Evolutionary conservation across 30 jellyfish, hydroid and myxozoan genomes (phyloP), one percentile per base, ranked within the genome.

Genomic region (Cassiopea xamachana): DNA sequence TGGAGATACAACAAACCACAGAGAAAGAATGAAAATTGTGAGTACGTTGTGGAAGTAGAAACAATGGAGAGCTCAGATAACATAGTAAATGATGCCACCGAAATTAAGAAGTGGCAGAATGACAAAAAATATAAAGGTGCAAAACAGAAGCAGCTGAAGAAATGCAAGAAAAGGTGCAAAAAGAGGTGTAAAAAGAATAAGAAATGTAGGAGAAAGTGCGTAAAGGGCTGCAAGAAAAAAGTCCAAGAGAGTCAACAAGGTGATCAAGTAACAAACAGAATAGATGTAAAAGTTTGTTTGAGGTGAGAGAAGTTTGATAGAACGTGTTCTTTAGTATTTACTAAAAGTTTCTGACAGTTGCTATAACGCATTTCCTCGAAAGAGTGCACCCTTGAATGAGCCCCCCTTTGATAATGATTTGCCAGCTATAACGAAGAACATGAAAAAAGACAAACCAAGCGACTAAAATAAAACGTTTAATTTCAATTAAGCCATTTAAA

Each of bases 1-100:
- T 50, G 78, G 50, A 79, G 84, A 8, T 85, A 76, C 79, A 91
- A 85, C 88, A 19, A 43, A 50, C 97, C 97, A 69, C 44, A 64
- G 17, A 58, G 43, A 16, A 77, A 58, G 10, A 75, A 69, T 58
- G 88, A 84, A 47, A 49, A 15, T 18, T 91, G 97, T 60, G 94
- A 78, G 51, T 91, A 73, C 85, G 78, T n/a, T 2, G 43, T 91
- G 2, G 68, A 55, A 27, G 92, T 85, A 12, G 67, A 45, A 60
- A 84, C 93, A 10, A 46, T 16, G 1, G 97, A 91, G 55, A 82
- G 51, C 47, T 48, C n/a, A 16, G 73, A 5, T 70, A 91, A 78
- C 44, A n/a, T 0, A 9, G 51, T 84, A 3, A 69, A 51, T 60
- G 94, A 91, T 70, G 91, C 82, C 2, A 70, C 77, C n/a, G 19